These are phyloP conservation scores for Mythimna vitellina DNA, from an alignment of 2,888 invertebrate genomes.

Conservation along the genomic window DNA sequence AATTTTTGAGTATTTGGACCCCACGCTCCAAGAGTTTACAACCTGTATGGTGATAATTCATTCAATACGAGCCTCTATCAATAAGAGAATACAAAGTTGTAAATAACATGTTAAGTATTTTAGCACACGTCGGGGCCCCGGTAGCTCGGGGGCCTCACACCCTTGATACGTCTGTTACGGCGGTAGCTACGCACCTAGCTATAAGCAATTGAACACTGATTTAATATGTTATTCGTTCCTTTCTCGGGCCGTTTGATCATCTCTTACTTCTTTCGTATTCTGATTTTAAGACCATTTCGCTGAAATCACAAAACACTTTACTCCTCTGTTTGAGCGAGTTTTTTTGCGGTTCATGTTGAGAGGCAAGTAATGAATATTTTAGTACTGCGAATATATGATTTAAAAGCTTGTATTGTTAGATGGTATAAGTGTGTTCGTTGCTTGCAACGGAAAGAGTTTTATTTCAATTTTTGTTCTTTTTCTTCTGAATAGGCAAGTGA, in stretches of 20 bases:
- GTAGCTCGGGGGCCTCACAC: no score
- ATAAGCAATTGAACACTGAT: conserved; percentile 23
- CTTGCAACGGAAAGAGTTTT: background rate
- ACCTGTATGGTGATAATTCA: no score
- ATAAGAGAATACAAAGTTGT: no score
- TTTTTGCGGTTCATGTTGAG: conserved; percentile 1
- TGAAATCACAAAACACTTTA: conserved; percentile 13
- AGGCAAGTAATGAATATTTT: conserved; percentile 12
- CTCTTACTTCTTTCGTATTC: background rate
- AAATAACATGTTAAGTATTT: no score
- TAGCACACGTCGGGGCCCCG: no score
- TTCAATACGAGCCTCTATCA: no score
- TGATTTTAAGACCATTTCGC: conserved; percentile 8
- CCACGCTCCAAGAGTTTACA: no score
- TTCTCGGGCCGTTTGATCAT: conserved; percentile 18
- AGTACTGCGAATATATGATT: background rate
- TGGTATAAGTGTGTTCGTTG: background rate
- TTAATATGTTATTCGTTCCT: conserved; percentile 13
- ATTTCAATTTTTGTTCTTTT: background rate
- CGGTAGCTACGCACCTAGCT: background rate
- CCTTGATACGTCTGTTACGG: no score
- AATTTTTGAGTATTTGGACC: no score
- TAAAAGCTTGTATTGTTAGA: conserved; percentile 27
- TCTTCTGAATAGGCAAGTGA: no score
- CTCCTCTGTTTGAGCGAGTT: background rate